Conservation (phyloP, 2,888 invertebrate species). For the Chromoteleia sp. region DNA sequence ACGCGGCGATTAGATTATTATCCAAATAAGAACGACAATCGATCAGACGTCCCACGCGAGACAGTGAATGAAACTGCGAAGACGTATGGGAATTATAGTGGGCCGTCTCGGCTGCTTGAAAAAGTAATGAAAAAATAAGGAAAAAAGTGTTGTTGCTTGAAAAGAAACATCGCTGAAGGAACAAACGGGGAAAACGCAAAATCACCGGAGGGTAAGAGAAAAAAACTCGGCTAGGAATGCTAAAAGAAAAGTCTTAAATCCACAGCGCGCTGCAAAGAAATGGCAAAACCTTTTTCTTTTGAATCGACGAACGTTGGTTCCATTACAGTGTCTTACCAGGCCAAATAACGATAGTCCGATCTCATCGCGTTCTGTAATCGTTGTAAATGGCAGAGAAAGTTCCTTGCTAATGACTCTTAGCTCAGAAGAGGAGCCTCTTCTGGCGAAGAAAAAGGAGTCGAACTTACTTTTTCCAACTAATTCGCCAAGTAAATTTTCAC, state of each 20-base stretch:
- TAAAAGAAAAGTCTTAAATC: slow-evolving; percentile 35
- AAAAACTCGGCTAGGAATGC: slow-evolving; percentile 9
- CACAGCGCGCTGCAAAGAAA: slow-evolving; percentile 19
- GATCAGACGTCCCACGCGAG: slow-evolving; percentile 46
- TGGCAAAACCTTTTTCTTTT: slow-evolving; percentile 14
- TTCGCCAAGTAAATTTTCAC: slow-evolving; percentile 42
- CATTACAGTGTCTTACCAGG: slow-evolving; percentile 66
- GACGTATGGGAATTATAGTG: slow-evolving; percentile 36
- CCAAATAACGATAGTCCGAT: slow-evolving; percentile 71
- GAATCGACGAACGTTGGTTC: slow-evolving; percentile 46
- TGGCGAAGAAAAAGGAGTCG: slow-evolving; percentile 28
- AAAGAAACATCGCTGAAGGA: slow-evolving; percentile 27
- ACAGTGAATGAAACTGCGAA: slow-evolving; percentile 30
- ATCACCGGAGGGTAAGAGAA: slow-evolving; percentile 36
- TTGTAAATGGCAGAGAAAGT: slow-evolving; percentile 69
- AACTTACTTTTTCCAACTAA: slow-evolving; percentile 39
- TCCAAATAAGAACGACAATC: slow-evolving; percentile 49
- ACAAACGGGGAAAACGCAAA: slow-evolving; percentile 36
- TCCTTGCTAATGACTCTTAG: slow-evolving; percentile 71
- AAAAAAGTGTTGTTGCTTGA: slow-evolving; percentile 20
- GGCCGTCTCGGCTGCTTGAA: not conserved
- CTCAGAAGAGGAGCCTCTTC: slow-evolving; percentile 36
- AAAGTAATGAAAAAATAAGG: slow-evolving; percentile 25
- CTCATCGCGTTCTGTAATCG: slow-evolving; percentile 72
- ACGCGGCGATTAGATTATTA: slow-evolving; percentile 35